Evolutionary conservation across 2,113 vertebrate genomes (phyloP).

Genomic region (Murina feae): DNA sequence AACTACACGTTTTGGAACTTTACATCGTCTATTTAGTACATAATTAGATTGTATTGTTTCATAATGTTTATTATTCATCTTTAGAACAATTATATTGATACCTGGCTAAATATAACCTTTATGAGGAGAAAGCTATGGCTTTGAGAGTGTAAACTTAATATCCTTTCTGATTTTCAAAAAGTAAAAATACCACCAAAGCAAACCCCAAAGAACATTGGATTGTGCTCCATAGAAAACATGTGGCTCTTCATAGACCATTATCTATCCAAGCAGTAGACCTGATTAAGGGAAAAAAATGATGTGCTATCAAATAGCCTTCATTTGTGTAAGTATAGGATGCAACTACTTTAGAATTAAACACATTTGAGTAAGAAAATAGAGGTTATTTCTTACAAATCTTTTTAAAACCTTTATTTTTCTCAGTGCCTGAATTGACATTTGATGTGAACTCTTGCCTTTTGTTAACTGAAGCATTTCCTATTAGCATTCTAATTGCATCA

Average conservation of each 20-base stretch:
- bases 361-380: not conserved
- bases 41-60: not conserved
- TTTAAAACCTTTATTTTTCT: not conserved
- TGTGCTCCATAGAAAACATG: not conserved
- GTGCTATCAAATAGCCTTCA: not conserved
- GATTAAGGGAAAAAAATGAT: not conserved
- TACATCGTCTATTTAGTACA: not conserved
- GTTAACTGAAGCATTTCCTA: not conserved
- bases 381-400: not conserved
- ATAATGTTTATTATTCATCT: not conserved
- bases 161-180: not conserved
- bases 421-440: not conserved
- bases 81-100: not conserved
- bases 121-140: not conserved
- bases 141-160: not conserved
- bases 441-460: not conserved
- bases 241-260: not conserved
- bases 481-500: slow-evolving; percentile 34
- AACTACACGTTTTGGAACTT: not conserved
- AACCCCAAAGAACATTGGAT: not conserved
- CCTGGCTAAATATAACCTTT: not conserved
- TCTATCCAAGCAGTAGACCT: not conserved
- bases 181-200: not conserved
- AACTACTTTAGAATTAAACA: not conserved
- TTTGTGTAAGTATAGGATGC: not conserved